These are phyloP conservation scores for Peromyscus nudipes DNA, from an alignment of 2,797 vertebrate species.

Conservation along the genomic window DNA sequence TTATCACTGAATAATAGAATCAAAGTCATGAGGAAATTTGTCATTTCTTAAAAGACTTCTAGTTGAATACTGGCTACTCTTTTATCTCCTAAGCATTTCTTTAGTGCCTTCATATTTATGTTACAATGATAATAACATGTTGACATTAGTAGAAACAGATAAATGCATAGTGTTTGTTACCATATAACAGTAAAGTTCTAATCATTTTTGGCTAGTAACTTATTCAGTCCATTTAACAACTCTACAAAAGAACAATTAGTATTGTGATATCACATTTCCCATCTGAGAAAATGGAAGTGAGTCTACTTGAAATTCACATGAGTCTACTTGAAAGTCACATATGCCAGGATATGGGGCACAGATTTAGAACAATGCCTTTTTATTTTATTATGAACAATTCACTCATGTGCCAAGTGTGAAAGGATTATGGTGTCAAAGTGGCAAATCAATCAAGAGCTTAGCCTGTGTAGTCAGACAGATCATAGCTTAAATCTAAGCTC, in stretches of 20 bases:
- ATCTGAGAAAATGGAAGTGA: background rate
- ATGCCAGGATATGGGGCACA: background rate
- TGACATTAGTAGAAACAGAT: conserved; percentile 21
- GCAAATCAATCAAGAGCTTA: background rate
- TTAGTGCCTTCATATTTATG: background rate
- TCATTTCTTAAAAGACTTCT: background rate
- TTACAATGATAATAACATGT: background rate
- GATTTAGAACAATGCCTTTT: background rate
- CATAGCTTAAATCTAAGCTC: background rate
- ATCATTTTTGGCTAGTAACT: background rate
- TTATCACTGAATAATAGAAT: background rate
- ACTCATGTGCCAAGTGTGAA: background rate
- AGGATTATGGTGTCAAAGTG: background rate
- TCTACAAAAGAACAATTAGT: background rate
- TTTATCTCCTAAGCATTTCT: background rate
- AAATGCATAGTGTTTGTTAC: background rate
- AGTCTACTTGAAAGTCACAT: background rate
- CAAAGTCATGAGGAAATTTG: background rate
- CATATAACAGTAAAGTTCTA: background rate
- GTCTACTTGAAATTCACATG: background rate
- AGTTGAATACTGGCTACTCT: background rate
- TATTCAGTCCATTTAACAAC: background rate
- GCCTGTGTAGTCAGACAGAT: background rate
- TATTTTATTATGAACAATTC: background rate
- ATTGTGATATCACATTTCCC: background rate